Percentiles rank a stretch among this genome's conserved stretches.
phyloP scores from a whole-genome alignment of 1,140 invertebrate species.

The Chionoecetes opilio region DNA sequence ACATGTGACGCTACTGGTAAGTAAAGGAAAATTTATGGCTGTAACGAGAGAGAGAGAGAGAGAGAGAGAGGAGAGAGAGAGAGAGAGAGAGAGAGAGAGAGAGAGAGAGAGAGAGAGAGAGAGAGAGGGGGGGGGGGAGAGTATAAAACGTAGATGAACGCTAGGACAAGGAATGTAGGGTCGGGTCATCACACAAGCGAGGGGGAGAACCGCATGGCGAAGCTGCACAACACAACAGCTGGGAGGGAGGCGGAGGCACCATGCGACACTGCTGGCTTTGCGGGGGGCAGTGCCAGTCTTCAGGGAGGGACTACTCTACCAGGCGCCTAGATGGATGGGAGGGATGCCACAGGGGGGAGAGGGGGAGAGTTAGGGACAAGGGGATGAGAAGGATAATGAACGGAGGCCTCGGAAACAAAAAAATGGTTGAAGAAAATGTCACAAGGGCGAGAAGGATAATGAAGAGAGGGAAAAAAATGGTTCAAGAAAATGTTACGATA shows the following conservation, averaged over 20 bases:
- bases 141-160: too few species aligned
- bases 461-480: too few species aligned
- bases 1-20: slow-evolving; percentile 19
- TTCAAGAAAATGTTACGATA: too few species aligned
- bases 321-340: too few species aligned
- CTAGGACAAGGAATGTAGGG: too few species aligned
- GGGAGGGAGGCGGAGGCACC: neutral
- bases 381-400: neutral
- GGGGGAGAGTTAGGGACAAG: neutral
- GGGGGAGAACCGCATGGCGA: neutral
- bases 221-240: neutral
- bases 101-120: too few species aligned
- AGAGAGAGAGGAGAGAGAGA: neutral
- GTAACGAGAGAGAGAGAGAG: slow-evolving; percentile 18
- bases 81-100: too few species aligned
- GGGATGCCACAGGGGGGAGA: neutral
- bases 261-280: neutral
- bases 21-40: neutral
- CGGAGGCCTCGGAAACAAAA: too few species aligned
- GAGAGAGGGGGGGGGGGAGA: too few species aligned
- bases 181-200: too few species aligned
- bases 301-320: neutral
- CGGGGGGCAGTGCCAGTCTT: neutral
- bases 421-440: too few species aligned
- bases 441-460: neutral